phyloP scores from a whole-genome alignment of 2,113 vertebrate species.

The Microcebus ravelobensis region DNA sequence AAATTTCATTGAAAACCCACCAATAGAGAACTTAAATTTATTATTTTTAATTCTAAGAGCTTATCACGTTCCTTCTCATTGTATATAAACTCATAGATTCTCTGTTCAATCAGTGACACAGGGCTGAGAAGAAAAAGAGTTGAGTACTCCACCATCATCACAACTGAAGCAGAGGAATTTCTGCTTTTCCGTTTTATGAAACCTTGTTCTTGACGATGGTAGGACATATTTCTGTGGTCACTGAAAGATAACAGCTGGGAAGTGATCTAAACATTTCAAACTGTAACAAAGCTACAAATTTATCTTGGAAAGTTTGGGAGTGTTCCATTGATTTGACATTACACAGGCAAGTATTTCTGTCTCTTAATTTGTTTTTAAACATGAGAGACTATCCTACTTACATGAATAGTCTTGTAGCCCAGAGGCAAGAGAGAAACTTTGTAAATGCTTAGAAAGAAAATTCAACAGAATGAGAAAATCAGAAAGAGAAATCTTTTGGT shows the following conservation, averaged over 20 bases:
- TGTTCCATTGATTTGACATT: background rate
- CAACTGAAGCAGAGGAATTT: background rate
- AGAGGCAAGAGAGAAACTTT: background rate
- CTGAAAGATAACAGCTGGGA: background rate
- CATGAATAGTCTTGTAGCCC: background rate
- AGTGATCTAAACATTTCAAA: background rate
- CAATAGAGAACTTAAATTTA: background rate
- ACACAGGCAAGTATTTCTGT: background rate
- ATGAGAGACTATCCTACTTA: background rate
- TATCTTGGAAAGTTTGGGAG: background rate
- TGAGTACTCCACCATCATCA: background rate
- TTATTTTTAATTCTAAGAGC: background rate
- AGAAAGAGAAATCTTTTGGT: background rate
- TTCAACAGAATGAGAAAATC: background rate
- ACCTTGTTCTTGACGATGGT: background rate
- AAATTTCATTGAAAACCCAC: background rate
- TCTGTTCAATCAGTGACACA: background rate
- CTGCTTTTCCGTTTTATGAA: background rate
- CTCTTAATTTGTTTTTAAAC: background rate
- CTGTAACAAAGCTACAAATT: background rate
- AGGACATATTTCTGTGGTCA: background rate
- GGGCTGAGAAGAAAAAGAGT: background rate
- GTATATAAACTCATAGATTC: background rate
- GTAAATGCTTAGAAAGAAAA: background rate
- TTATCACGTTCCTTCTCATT: background rate